Evolutionary conservation across 2,888 invertebrate species (phyloP), one percentile per base, ranked within the genome.

Genomic region (Aelia acuminata): DNA sequence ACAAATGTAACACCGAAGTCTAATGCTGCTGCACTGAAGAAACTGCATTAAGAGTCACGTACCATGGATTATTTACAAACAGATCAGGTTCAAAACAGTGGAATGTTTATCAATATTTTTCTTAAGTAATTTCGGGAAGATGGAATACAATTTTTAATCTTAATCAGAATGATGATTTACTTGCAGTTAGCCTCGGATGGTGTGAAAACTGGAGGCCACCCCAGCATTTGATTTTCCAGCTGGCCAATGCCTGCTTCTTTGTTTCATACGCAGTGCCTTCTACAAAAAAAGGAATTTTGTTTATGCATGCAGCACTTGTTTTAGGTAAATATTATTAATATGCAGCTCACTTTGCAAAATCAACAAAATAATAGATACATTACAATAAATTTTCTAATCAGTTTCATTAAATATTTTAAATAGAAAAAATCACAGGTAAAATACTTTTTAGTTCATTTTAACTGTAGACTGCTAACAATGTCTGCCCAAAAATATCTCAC

Each of bases 231-330:
- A 92, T 94, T 53, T 95, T 95, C 92, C 95, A 97, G 93, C 92
- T 97, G 89, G 96, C 97, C 31, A 96, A 97, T 92, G 93, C 95
- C 89, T 95, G 96, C 90, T 96, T 97, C 91, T 94, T 96, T 48
- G 93, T 96, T n/a, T 96, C 96, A 0, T 96, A 96, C 91, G 94
- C 96, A 88, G 95, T 96, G 18, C 96, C 96, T 26, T 95, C 95
- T 91, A 95, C 95, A 1, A 95, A 95, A 91, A 95, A 95, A 91
- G 97, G 97, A 7, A 95, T 96, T 89, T 93, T 97, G 4, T 96
- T 96, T 93, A 96, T 97, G 95, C 97, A 97, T 91, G 95, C 95
- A 26, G 95, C 96, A 91, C 93, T 97, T 90, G 96, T 96, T 91
- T 93, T 96, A 90, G 96, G 97, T 96, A 93, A 93, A 70, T 93